Evolutionary conservation across 1,140 invertebrate species (phyloP).

Genomic region (Melitaea cinxia): DNA sequence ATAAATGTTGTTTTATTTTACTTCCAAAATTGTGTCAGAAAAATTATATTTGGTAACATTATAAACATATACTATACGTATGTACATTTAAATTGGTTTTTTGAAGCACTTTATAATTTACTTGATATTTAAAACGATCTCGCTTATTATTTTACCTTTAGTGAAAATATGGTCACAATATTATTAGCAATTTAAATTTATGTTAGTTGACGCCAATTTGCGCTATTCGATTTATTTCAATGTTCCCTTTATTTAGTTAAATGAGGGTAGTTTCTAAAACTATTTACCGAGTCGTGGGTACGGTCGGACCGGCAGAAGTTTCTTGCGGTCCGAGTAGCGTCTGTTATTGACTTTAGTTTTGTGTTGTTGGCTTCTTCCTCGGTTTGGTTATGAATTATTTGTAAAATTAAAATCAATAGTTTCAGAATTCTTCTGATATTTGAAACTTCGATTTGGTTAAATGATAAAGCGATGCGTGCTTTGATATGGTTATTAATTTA

Average conservation of each 20-base stretch:
- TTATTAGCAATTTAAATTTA: not conserved
- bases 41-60: too few relatives aligned
- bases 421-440: not conserved
- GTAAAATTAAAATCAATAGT: constrained; percentile 5
- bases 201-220: constrained; percentile 20
- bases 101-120: too few relatives aligned
- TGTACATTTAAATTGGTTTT: too few relatives aligned
- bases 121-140: too few relatives aligned
- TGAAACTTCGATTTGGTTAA: not conserved
- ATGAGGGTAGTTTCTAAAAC: constrained; percentile 37
- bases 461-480: too few relatives aligned
- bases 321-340: constrained; percentile 27
- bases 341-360: constrained; percentile 32
- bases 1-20: too few relatives aligned
- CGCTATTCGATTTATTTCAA: constrained; percentile 33
- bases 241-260: constrained; percentile 36
- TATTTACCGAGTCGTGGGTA: constrained; percentile 36
- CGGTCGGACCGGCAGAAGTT: constrained; percentile 30
- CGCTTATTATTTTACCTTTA: not conserved
- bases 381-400: constrained; percentile 26
- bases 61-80: too few relatives aligned
- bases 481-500: too few relatives aligned
- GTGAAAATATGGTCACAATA: not conserved
- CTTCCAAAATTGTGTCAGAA: too few relatives aligned
- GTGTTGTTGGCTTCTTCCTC: constrained; percentile 23